Conservation (phyloP, 2,113 vertebrate species). For the Menidia beryllina region DNA sequence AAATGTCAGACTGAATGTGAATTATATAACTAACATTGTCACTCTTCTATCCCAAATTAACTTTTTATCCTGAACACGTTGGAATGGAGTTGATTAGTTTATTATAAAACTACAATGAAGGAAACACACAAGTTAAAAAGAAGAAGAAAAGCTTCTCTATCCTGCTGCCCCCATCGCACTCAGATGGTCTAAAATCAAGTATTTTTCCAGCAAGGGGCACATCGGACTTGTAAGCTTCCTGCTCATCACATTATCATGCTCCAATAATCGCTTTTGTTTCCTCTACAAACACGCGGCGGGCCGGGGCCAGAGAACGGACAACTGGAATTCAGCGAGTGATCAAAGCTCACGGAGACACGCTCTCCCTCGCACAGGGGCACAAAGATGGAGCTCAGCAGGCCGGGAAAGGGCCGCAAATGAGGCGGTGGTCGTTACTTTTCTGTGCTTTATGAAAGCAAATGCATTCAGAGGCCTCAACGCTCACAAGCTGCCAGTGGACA, state of each 20-base stretch:
- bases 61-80: too few species aligned
- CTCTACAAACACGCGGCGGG: slow-evolving; percentile 48
- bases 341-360: background rate
- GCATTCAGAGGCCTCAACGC: too few species aligned
- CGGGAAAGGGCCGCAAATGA: too few species aligned
- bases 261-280: slow-evolving; percentile 72
- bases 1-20: too few species aligned
- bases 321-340: slow-evolving; percentile 25
- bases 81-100: background rate
- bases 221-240: slow-evolving; percentile 33
- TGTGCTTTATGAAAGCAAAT: too few species aligned
- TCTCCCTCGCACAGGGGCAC: background rate
- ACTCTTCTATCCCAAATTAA: too few species aligned
- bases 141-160: background rate
- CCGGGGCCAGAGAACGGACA: slow-evolving; percentile 32
- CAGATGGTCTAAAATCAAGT: background rate
- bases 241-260: slow-evolving; percentile 69
- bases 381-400: background rate
- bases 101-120: background rate
- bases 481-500: too few species aligned
- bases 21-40: too few species aligned
- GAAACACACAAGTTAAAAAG: background rate
- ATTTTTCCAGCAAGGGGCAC: slow-evolving; percentile 16
- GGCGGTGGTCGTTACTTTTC: too few species aligned
- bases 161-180: background rate